Evolutionary conservation across 1,140 invertebrate species (phyloP).

Genomic region (Orussus abietinus): DNA sequence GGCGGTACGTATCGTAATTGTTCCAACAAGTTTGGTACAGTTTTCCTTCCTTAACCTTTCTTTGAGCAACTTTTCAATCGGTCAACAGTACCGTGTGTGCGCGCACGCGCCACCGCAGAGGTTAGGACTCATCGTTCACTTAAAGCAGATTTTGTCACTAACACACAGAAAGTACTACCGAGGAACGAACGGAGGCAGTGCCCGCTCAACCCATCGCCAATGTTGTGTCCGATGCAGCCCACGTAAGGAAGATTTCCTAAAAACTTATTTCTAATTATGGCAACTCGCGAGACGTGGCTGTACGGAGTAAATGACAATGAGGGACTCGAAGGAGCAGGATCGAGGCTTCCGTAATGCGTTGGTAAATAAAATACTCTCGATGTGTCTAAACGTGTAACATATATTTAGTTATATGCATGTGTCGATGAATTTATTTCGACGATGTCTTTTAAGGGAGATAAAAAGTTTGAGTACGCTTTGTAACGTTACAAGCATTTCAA

Average conservation of each 20-base stretch:
- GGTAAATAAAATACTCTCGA: too few relatives aligned
- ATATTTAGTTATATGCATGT: too few relatives aligned
- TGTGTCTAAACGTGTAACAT: too few relatives aligned
- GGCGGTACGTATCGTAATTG: slow-evolving; percentile 27
- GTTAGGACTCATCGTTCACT: not conserved
- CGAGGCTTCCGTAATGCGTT: too few relatives aligned
- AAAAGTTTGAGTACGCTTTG: too few relatives aligned
- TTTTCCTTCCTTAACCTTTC: not conserved
- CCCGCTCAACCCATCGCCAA: slow-evolving; percentile 31
- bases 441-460: too few relatives aligned
- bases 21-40: not conserved
- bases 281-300: too few relatives aligned
- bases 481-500: too few relatives aligned
- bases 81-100: slow-evolving; percentile 12
- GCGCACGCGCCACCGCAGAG: slow-evolving; percentile 11
- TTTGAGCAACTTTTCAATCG: slow-evolving; percentile 14
- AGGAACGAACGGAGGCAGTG: slow-evolving; percentile 29
- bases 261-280: too few relatives aligned
- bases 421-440: too few relatives aligned
- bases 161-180: slow-evolving; percentile 26
- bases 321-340: too few relatives aligned
- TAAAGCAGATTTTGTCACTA: slow-evolving; percentile 6
- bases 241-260: slow-evolving; percentile 40
- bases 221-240: slow-evolving; percentile 37
- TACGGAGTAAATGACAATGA: too few relatives aligned